A percentile compares a stretch with the other conserved stretches of the same genome.
Conservation (phyloP, 2,113 vertebrate species). For the Vimba vimba region DNA sequence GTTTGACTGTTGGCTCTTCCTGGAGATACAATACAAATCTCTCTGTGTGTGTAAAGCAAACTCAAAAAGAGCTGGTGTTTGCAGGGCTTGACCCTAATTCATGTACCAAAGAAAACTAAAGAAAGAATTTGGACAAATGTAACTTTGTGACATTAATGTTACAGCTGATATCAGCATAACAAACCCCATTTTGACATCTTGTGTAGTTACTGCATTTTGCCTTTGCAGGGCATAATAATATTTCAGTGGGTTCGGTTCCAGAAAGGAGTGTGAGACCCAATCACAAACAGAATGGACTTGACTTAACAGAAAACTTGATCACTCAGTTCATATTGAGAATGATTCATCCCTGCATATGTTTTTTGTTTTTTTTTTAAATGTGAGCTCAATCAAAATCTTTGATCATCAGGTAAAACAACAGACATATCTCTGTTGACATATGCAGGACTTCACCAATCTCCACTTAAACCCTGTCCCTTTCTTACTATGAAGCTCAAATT, state of each 20-base stretch:
- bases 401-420: too few relatives aligned
- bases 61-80: conserved; percentile 10
- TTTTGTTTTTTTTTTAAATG: too few relatives aligned
- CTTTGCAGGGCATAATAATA: background rate
- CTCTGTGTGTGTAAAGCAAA: conserved; percentile 11
- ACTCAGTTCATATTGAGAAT: too few relatives aligned
- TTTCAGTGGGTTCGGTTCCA: background rate
- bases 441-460: too few relatives aligned
- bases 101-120: conserved; percentile 4
- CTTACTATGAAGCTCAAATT: too few relatives aligned
- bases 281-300: background rate
- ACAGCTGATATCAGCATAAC: background rate
- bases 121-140: background rate
- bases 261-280: background rate
- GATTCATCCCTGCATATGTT: too few relatives aligned
- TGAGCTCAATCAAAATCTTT: too few relatives aligned
- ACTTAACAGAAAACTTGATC: too few relatives aligned
- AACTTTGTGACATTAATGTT: background rate
- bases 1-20: conserved; percentile 54
- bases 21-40: conserved; percentile 46
- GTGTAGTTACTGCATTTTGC: background rate
- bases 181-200: background rate
- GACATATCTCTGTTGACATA: too few relatives aligned
- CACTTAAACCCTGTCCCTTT: too few relatives aligned
- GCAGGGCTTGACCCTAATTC: background rate